Evolutionary conservation across 2,797 vertebrate species (phyloP), one percentile per base, ranked within the genome.

Genomic region (Centroberyx gerrardi): DNA sequence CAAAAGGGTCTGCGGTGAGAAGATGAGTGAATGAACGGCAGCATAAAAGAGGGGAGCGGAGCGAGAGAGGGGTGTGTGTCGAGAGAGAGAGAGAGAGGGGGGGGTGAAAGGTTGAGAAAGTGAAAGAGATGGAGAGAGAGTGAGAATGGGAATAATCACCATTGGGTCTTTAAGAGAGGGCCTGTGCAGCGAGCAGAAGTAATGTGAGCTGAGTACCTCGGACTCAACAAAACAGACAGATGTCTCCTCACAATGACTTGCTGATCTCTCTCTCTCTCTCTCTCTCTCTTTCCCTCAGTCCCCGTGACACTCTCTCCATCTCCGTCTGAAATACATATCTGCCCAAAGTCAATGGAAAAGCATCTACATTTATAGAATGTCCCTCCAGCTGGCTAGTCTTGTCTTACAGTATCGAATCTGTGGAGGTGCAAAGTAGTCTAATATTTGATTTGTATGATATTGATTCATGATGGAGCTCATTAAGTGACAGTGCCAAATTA

Each of bases 381-480:
- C 62, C 53, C 60, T 54, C 29, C 51, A 18, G 40, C 15, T 56
- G 61, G 29, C 61, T 29, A 44, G 85, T 72, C 68, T 59, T 38
- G 54, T 65, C 29, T 58, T 17, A 65, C 69, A 53, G 65, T 12
- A 68, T 76, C 76, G 72, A 65, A 80, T 79, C 76, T 81, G 80
- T 70, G 80, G 80, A 88, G 82, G 79, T 58, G 73, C 74, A 66
- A 72, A 83, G 76, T 74, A 42, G 72, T 74, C 71, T 56, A 7
- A 68, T 77, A 81, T 91, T 89, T 81, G 88, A 89, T 87, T 81
- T 87, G 28, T 56, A 27, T 67, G 85, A 88, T 83, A 76, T 72
- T 80, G 82, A 90, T 87, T 88, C 78, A 88, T 63, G 74, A 71
- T 46, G 62, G 49, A 22, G 40, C 81, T 87, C 69, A 62, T 68